Base-by-base conservation (phyloP, 2,113 vertebrate genomes). In the Saguinus imperator region DNA sequence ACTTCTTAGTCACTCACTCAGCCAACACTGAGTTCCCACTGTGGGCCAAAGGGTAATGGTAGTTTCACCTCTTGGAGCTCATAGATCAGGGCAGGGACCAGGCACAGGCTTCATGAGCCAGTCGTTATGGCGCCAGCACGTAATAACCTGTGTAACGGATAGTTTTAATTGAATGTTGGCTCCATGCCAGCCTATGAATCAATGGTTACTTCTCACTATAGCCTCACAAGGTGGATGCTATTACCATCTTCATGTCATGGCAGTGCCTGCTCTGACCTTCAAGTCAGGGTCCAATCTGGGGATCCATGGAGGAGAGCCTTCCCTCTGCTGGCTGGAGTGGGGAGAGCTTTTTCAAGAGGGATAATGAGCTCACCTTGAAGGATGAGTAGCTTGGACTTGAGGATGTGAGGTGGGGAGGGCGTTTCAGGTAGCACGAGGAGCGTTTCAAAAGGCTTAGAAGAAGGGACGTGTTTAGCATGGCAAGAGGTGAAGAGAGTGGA, bases 161-260 rank as follows among this genome's bases (percentile, higher is more conserved):
- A 14, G 2, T 79, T n/a, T 35, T 68, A n/a, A 37, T 0, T 73
- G 66, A 32, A 45, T 21, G 6, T 43, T 61, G 29, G 1, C 23
- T 35, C 3, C 3, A 7, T 0, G 20, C 45, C 75, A 29, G 61
- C 10, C 55, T 61, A 18, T 27, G 83, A 20, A 12, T 55, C 37
- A 27, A 23, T 7, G 16, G 25, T 58, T 8, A 2, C 32, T 23
- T 27, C 52, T 66, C 27, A 1, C 11, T 58, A 25, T 9, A n/a
- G 2, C 6, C 25, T 29, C 13, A 3, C 6, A 0, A 50, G 25
- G 27, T 2, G 1, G 27, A 35, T 45, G 32, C 20, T 48, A 16
- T n/a, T 58, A 25, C 70, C 6, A 20, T 66, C 23, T 29, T 45
- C 37, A 21, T 0, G 43, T 14, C 61, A 25, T 40, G n/a, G 14